Evolutionary conservation across 2,888 invertebrate species (phyloP), one percentile per base, ranked within the genome.

Genomic region (Scotopteryx bipunctaria): DNA sequence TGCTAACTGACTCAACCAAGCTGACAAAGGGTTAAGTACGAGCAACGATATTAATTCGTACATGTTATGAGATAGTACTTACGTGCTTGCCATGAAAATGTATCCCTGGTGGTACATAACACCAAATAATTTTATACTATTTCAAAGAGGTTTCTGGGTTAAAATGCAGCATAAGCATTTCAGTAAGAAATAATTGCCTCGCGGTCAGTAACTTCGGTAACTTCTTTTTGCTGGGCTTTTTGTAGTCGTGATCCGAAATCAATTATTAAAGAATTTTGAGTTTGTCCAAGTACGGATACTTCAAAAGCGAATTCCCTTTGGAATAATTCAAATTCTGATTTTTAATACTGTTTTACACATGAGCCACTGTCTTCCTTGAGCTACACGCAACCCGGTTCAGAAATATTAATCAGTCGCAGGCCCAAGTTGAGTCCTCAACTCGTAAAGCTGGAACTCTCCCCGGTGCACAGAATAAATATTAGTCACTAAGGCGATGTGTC

Each of bases 341-440:
- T 31, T 31, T 2, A 13, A 15, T 31, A 15, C 14, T 3, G 9
- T 11, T 33, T 21, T 1, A 23, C 11, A 49, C n/a, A 37, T 31
- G 36, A 42, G n/a, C 31, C 19, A 31, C 52, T 42, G 42, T 19
- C 11, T 32, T 31, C 4, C n/a, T 25, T 5, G 14, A 29, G 14
- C 45, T 38, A 41, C 41, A 50, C 16, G 31, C 15, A 19, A 48
- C 44, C 17, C 23, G 38, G 32, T 45, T 47, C 45, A 47, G 55
- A 55, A 55, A 54, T 57, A 59, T 57, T 57, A 59, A 57, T 62
- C 55, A 54, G 54, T 47, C 37, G 40, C 45, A 46, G 29, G 46
- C 38, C 45, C 52, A 45, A 49, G 40, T 57, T 44, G 38, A 57
- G 44, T 57, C 47, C 49, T 55, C 38, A 40, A 46, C 33, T 55